Evolutionary conservation across 2,113 vertebrate species (phyloP).

Genomic region (Rafetus swinhoei): DNA sequence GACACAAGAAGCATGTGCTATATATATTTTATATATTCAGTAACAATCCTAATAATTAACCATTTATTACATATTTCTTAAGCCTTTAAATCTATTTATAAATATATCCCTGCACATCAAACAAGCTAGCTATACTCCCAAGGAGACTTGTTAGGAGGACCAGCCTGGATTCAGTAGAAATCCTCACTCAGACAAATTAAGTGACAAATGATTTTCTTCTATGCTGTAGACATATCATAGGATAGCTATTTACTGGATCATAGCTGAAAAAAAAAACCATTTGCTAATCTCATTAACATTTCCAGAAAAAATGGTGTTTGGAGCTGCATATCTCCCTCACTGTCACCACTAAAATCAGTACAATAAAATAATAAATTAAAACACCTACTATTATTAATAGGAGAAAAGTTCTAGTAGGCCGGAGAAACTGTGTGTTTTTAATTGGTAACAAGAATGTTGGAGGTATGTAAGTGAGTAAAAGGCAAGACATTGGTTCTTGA

Average conservation of each 20-base stretch:
- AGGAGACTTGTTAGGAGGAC: background rate
- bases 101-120: background rate
- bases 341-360: constrained; percentile 27
- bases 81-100: background rate
- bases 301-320: constrained; percentile 51
- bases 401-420: background rate
- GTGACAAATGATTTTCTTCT: constrained; percentile 58
- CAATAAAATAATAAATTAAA: constrained; percentile 42
- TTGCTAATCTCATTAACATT: constrained; percentile 49
- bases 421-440: background rate
- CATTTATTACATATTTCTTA: background rate
- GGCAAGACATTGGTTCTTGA: background rate
- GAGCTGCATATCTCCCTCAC: constrained; percentile 53
- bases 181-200: constrained; percentile 63
- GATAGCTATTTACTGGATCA: constrained; percentile 41
- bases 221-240: constrained; percentile 61
- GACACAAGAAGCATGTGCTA: background rate
- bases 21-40: constrained; percentile 8
- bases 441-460: background rate
- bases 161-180: constrained; percentile 48
- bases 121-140: constrained; percentile 31
- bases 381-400: constrained; percentile 27
- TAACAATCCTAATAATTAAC: background rate
- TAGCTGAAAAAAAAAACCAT: too few relatives aligned
- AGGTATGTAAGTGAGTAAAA: constrained; percentile 3